Evolutionary conservation across 2,113 vertebrate genomes (phyloP).

Genomic region (Bos javanicus): DNA sequence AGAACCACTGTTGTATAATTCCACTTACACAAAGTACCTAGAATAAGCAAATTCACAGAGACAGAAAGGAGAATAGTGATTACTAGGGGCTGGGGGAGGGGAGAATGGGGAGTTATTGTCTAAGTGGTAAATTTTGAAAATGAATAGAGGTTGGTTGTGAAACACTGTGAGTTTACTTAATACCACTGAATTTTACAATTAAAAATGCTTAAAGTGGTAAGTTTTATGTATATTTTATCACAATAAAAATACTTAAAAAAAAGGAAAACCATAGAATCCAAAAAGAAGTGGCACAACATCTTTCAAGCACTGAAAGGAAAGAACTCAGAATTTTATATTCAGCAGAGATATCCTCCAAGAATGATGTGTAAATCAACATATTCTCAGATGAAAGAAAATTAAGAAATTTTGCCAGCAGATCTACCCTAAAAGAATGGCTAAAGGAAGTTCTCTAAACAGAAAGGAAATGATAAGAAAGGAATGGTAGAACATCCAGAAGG

Average conservation of each 20-base stretch:
- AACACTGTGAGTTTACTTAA: background rate
- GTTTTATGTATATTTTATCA: slow-evolving; percentile 4
- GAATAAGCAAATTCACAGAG: background rate
- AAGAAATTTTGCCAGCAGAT: background rate
- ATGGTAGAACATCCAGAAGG: background rate
- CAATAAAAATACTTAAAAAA: background rate
- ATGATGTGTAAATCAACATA: background rate
- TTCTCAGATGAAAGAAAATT: background rate
- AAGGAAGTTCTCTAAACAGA: background rate
- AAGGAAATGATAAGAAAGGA: background rate
- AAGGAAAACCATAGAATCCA: background rate
- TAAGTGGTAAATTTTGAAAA: background rate
- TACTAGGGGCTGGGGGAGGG: background rate
- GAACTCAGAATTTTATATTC: background rate
- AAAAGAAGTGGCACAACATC: background rate
- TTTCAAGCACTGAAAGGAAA: background rate
- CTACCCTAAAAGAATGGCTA: background rate
- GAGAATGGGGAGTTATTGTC: background rate
- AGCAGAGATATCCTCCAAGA: background rate
- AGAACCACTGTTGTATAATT: background rate
- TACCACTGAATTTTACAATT: background rate
- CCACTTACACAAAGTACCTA: background rate
- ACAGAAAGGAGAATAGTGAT: background rate
- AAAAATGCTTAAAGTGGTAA: slow-evolving; percentile 8
- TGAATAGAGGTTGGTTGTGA: background rate